phyloP scores from a whole-genome alignment of 2,113 vertebrate species.

The Phrynosoma platyrhinos region DNA sequence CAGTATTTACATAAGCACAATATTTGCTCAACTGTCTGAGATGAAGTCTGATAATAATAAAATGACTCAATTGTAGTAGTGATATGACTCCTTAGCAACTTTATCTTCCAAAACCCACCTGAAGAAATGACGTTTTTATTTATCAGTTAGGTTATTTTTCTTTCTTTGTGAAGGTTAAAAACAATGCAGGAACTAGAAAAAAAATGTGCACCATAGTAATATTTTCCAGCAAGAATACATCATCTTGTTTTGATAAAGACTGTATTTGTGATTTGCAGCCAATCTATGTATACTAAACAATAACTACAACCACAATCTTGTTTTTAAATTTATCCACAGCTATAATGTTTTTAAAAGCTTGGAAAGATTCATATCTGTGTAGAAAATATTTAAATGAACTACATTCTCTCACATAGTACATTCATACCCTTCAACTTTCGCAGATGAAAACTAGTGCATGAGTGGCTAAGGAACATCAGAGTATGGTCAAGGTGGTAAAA shows the following conservation, averaged over 20 bases:
- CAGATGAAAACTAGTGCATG: no score
- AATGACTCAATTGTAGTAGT: neutral
- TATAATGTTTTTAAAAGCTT: neutral
- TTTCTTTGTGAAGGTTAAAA: conserved; percentile 49
- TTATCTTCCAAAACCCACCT: neutral
- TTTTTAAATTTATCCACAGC: neutral
- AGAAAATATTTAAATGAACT: neutral
- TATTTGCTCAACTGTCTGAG: neutral
- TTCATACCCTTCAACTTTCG: no score
- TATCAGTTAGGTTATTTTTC: neutral
- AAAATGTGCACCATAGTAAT: conserved; percentile 7
- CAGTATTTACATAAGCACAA: conserved; percentile 20
- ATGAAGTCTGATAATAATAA: conserved; percentile 6
- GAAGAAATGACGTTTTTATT: neutral
- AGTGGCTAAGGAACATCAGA: no score
- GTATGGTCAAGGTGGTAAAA: no score
- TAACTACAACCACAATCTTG: neutral
- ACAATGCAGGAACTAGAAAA: conserved; percentile 40
- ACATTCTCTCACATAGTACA: no score
- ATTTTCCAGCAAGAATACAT: neutral
- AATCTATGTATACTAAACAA: neutral
- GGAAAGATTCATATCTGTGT: neutral
- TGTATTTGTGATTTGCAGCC: neutral
- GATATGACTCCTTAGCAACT: neutral
- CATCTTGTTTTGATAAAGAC: neutral